These are phyloP conservation scores for Gobionotothen gibberifrons DNA, from an alignment of 2,797 vertebrate species.

Conservation along the genomic window DNA sequence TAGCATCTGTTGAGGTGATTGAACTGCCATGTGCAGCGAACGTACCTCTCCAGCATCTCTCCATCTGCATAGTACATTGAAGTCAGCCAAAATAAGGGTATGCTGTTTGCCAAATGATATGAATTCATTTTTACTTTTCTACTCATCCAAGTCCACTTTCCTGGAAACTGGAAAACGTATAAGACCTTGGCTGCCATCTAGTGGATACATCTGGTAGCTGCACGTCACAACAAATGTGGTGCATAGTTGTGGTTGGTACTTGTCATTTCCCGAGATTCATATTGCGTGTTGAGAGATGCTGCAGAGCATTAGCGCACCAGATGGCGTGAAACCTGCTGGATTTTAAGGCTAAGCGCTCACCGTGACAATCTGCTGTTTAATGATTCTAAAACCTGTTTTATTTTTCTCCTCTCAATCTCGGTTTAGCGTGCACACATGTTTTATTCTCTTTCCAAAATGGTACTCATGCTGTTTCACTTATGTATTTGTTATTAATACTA, in stretches of 20 bases:
- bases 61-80: conserved; percentile 58
- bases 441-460: conserved; percentile 28
- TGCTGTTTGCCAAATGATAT: conserved; percentile 19
- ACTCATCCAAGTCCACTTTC: neutral
- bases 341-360: conserved; percentile 32
- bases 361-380: conserved; percentile 45
- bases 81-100: conserved; percentile 25
- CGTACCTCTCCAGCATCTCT: conserved; percentile 26
- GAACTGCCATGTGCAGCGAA: conserved; percentile 42
- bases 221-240: neutral
- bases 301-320: conserved; percentile 44
- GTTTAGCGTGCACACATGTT: conserved; percentile 2
- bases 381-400: conserved; percentile 41
- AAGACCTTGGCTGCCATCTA: conserved; percentile 73
- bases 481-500: conserved; percentile 53
- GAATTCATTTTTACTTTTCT: conserved; percentile 20
- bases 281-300: conserved; percentile 26
- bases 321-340: conserved; percentile 57
- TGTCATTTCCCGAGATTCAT: conserved; percentile 47
- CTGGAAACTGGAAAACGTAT: neutral
- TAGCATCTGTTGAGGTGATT: conserved; percentile 66
- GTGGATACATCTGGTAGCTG: conserved; percentile 46
- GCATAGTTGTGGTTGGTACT: conserved; percentile 12
- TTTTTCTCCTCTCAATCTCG: conserved; percentile 16
- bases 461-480: conserved; percentile 44